Conservation (phyloP, 1,140 invertebrate species). For the Trissolcus basalis region DNA sequence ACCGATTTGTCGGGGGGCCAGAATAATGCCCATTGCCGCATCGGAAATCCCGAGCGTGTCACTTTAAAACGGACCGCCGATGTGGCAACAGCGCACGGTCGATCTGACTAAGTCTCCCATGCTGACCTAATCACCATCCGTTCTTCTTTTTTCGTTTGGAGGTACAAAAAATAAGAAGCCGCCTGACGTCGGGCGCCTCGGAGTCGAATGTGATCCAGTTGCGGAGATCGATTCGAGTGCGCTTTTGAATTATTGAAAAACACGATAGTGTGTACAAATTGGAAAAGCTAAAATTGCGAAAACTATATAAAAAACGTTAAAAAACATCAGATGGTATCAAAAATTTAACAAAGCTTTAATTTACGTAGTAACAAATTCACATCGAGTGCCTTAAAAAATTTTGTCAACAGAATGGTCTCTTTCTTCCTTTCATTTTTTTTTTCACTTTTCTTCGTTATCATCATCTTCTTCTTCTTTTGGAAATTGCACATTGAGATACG, state of each 20-base stretch:
- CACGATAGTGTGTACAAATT: background rate
- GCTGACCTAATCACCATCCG: constrained; percentile 27
- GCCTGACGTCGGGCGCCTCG: constrained; percentile 22
- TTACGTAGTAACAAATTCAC: background rate
- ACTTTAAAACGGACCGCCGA: constrained; percentile 7
- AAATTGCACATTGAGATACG: constrained; percentile 1
- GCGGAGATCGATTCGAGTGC: constrained; percentile 25
- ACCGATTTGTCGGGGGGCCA: constrained; percentile 35
- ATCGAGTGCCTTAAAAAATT: background rate
- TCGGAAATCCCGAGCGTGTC: constrained; percentile 15
- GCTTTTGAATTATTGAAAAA: constrained; percentile 4
- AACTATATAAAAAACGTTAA: no score
- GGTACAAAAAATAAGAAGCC: constrained; percentile 24
- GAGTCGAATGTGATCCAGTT: constrained; percentile 36
- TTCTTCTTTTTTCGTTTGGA: constrained; percentile 1
- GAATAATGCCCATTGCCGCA: constrained; percentile 21
- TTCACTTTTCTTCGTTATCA: no score
- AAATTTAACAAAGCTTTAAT: background rate
- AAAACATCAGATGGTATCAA: background rate
- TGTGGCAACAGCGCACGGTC: constrained; percentile 27
- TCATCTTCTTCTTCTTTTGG: no score
- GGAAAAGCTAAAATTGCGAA: background rate
- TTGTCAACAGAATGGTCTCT: no score
- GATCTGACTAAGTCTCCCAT: constrained; percentile 20
- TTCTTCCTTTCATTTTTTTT: no score